These are phyloP conservation scores for Rhipidura dahli DNA, from an alignment of 2,113 vertebrate genomes.

Conservation along the genomic window DNA sequence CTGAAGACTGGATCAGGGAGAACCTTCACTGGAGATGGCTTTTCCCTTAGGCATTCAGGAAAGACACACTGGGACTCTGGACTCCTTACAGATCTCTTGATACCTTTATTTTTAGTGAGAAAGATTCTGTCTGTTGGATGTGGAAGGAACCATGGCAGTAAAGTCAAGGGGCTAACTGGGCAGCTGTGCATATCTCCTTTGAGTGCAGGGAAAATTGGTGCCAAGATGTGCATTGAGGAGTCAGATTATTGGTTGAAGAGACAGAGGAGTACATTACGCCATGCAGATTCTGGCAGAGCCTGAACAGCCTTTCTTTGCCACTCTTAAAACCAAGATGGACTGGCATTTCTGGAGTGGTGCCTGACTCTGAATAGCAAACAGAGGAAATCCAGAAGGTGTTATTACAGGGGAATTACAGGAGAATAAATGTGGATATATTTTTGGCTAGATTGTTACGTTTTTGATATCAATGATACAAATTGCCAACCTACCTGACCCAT, in stretches of 20 bases:
- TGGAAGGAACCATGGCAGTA: neutral
- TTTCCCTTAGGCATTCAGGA: neutral
- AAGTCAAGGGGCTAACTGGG: neutral
- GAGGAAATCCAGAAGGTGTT: neutral
- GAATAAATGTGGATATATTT: neutral
- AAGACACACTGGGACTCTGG: neutral
- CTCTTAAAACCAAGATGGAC: neutral
- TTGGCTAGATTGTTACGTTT: neutral
- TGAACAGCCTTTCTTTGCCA: constrained; percentile 19
- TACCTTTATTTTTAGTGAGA: neutral
- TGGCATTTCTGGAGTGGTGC: constrained; percentile 7
- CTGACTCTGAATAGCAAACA: constrained; percentile 47
- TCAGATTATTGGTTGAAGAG: constrained; percentile 7
- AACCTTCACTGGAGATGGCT: neutral
- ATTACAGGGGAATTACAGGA: neutral
- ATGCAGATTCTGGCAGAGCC: constrained; percentile 31
- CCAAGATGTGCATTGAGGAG: constrained; percentile 20
- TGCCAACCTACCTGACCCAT: neutral
- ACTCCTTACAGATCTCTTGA: neutral
- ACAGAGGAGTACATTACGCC: constrained; percentile 9
- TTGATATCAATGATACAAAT: neutral
- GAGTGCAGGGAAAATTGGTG: neutral
- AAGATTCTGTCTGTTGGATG: neutral
- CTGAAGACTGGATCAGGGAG: neutral
- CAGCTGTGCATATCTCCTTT: neutral